Evolutionary conservation across 2,888 invertebrate genomes (phyloP).

Genomic region (Blastobasis adustella): DNA sequence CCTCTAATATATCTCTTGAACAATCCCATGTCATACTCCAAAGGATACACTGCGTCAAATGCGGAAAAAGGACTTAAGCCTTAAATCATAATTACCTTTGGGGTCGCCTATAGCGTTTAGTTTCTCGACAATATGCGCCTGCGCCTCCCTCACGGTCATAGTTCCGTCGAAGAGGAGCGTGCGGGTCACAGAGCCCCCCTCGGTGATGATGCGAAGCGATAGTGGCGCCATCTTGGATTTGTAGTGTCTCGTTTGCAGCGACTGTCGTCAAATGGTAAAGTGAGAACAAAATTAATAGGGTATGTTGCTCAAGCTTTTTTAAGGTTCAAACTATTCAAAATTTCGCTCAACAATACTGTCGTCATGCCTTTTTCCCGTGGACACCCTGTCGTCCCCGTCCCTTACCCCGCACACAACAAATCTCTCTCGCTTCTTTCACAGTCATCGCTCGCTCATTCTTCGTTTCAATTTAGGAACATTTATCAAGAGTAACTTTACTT

Average conservation of each 20-base stretch:
- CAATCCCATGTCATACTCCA: neutral
- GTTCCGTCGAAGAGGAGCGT: slow-evolving; percentile 96
- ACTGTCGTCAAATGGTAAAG: too few relatives aligned
- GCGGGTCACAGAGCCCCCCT: slow-evolving; percentile 91
- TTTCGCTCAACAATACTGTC: too few relatives aligned
- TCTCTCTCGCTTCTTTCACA: too few relatives aligned
- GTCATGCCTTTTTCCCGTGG: too few relatives aligned
- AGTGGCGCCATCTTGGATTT: slow-evolving; percentile 75
- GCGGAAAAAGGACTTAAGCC: neutral
- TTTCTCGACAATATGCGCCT: slow-evolving; percentile 93
- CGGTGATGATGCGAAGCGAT: slow-evolving; percentile 88
- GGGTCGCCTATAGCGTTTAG: slow-evolving; percentile 88
- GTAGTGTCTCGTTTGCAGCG: neutral
- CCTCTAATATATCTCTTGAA: neutral
- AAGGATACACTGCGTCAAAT: neutral
- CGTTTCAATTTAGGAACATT: too few relatives aligned
- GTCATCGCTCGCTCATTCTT: too few relatives aligned
- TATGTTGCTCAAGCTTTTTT: too few relatives aligned
- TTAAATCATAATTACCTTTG: slow-evolving; percentile 79
- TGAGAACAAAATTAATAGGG: too few relatives aligned
- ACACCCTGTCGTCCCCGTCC: too few relatives aligned
- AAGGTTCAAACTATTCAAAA: too few relatives aligned
- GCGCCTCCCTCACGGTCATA: slow-evolving; percentile 92
- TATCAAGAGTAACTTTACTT: too few relatives aligned
- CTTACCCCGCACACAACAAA: too few relatives aligned